Evolutionary conservation across 2,888 invertebrate genomes (phyloP).

Genomic region (Noctua janthe): DNA sequence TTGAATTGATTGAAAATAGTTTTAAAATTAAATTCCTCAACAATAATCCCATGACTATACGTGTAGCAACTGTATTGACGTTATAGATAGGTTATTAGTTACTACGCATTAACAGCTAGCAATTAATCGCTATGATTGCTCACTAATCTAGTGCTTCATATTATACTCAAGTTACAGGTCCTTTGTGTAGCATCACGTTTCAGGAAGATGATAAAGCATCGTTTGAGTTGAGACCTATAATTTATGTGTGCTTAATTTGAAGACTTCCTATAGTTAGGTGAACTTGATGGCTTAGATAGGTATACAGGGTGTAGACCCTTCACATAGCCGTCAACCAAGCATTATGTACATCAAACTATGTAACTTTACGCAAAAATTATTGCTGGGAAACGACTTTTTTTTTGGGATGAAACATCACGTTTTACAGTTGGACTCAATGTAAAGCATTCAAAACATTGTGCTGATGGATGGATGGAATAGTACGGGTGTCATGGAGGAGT

Average conservation of each 20-base stretch:
- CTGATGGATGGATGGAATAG: too few species aligned
- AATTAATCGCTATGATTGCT: conserved; percentile 37
- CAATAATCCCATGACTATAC: neutral
- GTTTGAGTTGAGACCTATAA: conserved; percentile 2
- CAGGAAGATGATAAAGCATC: conserved; percentile 12
- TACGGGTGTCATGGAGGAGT: too few species aligned
- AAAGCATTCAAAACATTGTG: too few species aligned
- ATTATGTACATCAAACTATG: too few species aligned
- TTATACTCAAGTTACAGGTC: conserved; percentile 23
- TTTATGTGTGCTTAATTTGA: too few species aligned
- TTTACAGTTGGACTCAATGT: too few species aligned
- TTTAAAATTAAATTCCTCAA: neutral
- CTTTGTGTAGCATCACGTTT: conserved; percentile 31
- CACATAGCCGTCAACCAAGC: too few species aligned
- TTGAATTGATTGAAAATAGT: neutral
- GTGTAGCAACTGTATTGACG: neutral
- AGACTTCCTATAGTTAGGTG: too few species aligned
- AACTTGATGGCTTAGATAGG: neutral
- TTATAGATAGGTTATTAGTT: neutral
- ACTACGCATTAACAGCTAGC: neutral
- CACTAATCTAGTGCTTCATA: conserved; percentile 30
- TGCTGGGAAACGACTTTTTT: too few species aligned
- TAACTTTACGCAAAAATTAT: too few species aligned
- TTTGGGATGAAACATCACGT: too few species aligned
- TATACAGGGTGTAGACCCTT: too few species aligned